Conservation (phyloP, 2,797 vertebrate species). For the Iguana delicatissima region DNA sequence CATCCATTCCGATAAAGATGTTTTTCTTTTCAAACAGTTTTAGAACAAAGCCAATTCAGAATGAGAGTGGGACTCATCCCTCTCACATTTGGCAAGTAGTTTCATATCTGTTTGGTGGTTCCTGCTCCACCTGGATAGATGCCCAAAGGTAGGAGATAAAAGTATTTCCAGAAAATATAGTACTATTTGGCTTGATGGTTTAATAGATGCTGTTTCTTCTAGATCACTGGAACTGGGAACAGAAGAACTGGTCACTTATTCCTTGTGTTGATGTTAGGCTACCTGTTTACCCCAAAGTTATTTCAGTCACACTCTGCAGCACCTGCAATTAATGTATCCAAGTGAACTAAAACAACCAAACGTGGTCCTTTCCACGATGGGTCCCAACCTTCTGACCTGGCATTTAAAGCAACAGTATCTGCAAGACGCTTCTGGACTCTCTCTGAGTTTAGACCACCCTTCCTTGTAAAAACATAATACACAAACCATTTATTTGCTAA, state of each 20-base stretch:
- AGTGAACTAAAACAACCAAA: background rate
- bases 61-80: background rate
- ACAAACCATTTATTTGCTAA: conserved; percentile 32
- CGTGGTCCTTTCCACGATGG: background rate
- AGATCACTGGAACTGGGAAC: background rate
- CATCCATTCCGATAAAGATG: no score
- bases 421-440: conserved; percentile 4
- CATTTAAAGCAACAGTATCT: conserved; percentile 32
- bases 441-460: conserved; percentile 19
- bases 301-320: background rate
- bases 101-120: background rate
- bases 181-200: background rate
- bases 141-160: background rate
- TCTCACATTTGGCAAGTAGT: background rate
- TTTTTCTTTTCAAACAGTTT: no score
- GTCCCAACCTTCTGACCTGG: background rate
- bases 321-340: conserved; percentile 32
- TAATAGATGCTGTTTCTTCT: background rate
- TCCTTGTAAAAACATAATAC: conserved; percentile 16
- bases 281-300: background rate
- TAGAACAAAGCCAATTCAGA: background rate
- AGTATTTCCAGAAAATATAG: background rate
- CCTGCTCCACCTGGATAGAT: background rate
- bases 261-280: background rate
- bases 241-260: background rate